phyloP scores from a whole-genome alignment of 2,797 vertebrate species.

The Percopsis omiscomaycus region DNA sequence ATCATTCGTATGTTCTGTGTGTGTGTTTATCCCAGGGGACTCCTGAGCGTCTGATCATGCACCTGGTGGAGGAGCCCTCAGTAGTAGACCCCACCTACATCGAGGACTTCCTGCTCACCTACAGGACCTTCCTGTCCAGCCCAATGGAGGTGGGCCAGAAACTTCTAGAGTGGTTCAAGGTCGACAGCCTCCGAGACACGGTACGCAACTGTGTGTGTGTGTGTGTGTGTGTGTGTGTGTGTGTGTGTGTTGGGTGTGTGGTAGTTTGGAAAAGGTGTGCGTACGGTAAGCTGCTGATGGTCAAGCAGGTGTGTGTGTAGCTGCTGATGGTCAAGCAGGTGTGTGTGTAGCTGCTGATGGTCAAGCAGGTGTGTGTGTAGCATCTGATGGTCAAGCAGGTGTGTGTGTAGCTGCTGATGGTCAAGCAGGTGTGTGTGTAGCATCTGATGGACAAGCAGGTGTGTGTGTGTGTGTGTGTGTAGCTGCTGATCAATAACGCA shows the following conservation, averaged over 20 bases:
- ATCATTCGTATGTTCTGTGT: neutral
- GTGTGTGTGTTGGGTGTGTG: neutral
- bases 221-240: neutral
- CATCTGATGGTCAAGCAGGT: no score
- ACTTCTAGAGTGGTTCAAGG: slow-evolving; percentile 92
- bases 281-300: neutral
- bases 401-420: no score
- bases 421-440: neutral
- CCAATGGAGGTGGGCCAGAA: slow-evolving; percentile 92
- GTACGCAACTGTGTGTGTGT: slow-evolving; percentile 59
- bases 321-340: neutral
- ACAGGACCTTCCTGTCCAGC: slow-evolving; percentile 91
- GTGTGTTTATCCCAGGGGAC: slow-evolving; percentile 81
- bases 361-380: neutral
- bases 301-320: neutral
- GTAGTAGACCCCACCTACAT: slow-evolving; percentile 97
- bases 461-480: slow-evolving; percentile 27
- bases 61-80: slow-evolving; percentile 96
- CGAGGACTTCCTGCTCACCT: slow-evolving; percentile 95
- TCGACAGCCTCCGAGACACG: slow-evolving; percentile 90
- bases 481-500: slow-evolving; percentile 47
- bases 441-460: slow-evolving; percentile 3
- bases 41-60: slow-evolving; percentile 92
- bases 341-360: no score
- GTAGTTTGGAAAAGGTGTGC: neutral